A percentile compares a stretch with the other conserved stretches of the same genome.
These are phyloP conservation scores for Epizoanthus scotinus DNA, from an alignment of 92 coral and sea anemone genomes.

Conservation along the genomic window DNA sequence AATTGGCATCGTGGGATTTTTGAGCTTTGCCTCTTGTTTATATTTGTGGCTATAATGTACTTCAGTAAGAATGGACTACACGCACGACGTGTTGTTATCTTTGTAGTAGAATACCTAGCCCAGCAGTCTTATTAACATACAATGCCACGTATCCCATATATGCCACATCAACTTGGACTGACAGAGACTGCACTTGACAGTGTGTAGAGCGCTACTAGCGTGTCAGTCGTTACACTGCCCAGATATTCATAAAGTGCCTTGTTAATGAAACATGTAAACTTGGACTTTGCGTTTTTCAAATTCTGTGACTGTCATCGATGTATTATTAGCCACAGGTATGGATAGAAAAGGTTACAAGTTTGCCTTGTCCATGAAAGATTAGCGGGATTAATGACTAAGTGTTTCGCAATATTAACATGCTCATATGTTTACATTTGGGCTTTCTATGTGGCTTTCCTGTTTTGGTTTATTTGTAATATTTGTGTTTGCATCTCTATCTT, in stretches of 20 bases:
- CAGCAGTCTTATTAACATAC: no score
- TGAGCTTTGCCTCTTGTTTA: neutral
- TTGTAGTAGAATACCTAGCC: no score
- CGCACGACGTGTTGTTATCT: neutral
- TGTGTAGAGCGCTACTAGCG: neutral
- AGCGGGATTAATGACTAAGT: constrained; percentile 30
- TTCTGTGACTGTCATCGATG: constrained; percentile 19
- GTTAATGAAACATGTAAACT: constrained; percentile 27
- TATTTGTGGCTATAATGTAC: neutral
- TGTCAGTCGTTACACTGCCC: neutral
- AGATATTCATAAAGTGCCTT: constrained; percentile 33
- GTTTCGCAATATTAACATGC: constrained; percentile 14
- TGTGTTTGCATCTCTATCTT: constrained; percentile 11
- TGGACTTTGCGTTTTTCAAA: neutral
- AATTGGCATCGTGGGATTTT: neutral
- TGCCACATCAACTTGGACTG: neutral
- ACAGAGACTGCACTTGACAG: constrained; percentile 14
- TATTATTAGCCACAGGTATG: constrained; percentile 10
- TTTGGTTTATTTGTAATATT: constrained; percentile 4
- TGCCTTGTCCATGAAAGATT: constrained; percentile 35
- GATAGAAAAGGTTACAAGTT: constrained; percentile 28
- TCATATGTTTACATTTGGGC: constrained; percentile 29
- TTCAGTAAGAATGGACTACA: neutral
- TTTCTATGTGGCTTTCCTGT: constrained; percentile 40
- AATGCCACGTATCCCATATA: neutral